Conservation (phyloP, 2,797 vertebrate species). For the Enteromius mattozi region DNA sequence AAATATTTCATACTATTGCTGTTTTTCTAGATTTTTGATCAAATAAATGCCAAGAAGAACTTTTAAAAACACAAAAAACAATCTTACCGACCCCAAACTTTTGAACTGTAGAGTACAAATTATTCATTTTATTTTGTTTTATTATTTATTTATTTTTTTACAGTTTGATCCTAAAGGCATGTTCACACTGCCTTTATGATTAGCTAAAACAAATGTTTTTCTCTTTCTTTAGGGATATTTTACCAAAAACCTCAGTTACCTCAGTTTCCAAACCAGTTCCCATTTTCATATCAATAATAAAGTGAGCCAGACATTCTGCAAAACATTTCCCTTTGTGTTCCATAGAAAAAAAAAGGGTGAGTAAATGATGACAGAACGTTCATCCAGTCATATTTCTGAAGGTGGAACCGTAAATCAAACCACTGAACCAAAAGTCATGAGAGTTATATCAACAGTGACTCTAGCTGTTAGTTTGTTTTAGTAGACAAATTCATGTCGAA, state of each 20-base stretch:
- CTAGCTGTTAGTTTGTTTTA: conserved; percentile 4
- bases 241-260: not conserved
- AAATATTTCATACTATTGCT: not conserved
- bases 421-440: not conserved
- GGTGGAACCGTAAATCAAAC: not conserved
- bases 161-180: not conserved
- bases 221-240: not conserved
- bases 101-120: not conserved
- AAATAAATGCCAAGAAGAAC: not conserved
- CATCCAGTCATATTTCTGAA: not conserved
- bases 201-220: no score
- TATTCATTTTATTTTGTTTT: not conserved
- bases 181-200: not conserved
- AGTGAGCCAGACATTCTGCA: not conserved
- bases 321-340: not conserved
- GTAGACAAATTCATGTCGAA: not conserved
- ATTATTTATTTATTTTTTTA: not conserved
- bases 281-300: not conserved
- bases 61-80: not conserved
- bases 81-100: not conserved
- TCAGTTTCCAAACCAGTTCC: not conserved
- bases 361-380: not conserved
- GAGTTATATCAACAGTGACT: not conserved
- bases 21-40: not conserved
- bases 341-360: not conserved